Evolutionary conservation across 2,113 vertebrate species (phyloP).

Genomic region (Prinia subflava): DNA sequence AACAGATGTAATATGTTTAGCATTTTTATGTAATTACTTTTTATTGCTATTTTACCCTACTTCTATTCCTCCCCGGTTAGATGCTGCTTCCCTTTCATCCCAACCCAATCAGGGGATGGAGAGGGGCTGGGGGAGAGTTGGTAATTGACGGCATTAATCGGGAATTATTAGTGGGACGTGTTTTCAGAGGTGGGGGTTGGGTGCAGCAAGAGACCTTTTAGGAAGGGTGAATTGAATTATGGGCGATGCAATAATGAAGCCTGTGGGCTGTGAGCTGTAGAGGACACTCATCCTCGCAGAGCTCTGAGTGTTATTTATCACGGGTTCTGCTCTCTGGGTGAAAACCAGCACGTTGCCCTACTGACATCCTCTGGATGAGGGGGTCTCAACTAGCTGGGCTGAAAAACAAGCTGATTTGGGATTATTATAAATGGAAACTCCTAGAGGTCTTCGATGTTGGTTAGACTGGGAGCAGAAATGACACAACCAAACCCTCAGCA

Average conservation of each 20-base stretch:
- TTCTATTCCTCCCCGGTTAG: slow-evolving; percentile 52
- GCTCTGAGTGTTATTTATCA: slow-evolving; percentile 43
- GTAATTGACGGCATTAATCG: slow-evolving; percentile 72
- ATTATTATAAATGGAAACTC: not conserved
- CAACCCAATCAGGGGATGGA: slow-evolving; percentile 43
- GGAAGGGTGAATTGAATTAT: slow-evolving; percentile 67
- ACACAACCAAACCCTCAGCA: not conserved
- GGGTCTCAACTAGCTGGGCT: not conserved
- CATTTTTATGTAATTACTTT: slow-evolving; percentile 84
- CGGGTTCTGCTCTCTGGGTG: not conserved
- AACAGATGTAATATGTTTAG: slow-evolving; percentile 79
- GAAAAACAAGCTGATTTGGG: slow-evolving; percentile 30
- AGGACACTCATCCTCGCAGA: slow-evolving; percentile 52
- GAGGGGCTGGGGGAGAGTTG: slow-evolving; percentile 47
- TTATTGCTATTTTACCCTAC: slow-evolving; percentile 73
- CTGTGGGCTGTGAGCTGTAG: slow-evolving; percentile 60
- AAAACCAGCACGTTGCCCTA: slow-evolving; percentile 17
- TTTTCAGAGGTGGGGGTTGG: slow-evolving; percentile 45
- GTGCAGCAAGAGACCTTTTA: slow-evolving; percentile 64
- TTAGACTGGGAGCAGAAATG: not conserved
- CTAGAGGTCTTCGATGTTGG: not conserved
- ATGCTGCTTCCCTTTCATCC: slow-evolving; percentile 42
- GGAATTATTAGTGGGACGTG: slow-evolving; percentile 71
- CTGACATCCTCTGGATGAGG: not conserved
- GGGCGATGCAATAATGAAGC: slow-evolving; percentile 57